A percentile compares a stretch with the other conserved stretches of the same genome.
These are phyloP conservation scores for Corythaeola cristata DNA, from an alignment of 2,113 vertebrate genomes.

Conservation along the genomic window DNA sequence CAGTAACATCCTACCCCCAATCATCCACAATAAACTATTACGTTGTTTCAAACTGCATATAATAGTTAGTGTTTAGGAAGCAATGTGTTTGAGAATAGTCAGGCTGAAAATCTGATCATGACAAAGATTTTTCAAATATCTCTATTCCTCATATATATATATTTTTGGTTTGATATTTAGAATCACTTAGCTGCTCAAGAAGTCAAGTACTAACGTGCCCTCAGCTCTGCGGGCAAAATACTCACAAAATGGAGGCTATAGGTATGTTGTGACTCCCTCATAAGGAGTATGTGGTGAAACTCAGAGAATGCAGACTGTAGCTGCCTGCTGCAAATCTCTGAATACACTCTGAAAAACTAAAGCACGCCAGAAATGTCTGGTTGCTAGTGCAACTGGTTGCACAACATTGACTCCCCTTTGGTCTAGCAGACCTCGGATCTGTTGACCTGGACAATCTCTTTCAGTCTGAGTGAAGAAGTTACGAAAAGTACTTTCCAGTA, in stretches of 20 bases:
- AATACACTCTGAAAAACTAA: slow-evolving; percentile 55
- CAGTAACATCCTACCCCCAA: not conserved
- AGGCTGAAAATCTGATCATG: not conserved
- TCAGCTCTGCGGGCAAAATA: not conserved
- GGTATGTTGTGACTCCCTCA: not conserved
- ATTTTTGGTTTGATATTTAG: not conserved
- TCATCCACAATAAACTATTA: not conserved
- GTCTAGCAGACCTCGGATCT: not conserved
- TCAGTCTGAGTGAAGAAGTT: not conserved
- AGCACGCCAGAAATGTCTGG: slow-evolving; percentile 48
- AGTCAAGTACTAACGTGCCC: not conserved
- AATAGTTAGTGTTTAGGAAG: not conserved
- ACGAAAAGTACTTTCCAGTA: not conserved
- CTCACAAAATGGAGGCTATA: not conserved
- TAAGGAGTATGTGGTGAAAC: not conserved
- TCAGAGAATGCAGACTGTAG: slow-evolving; percentile 10
- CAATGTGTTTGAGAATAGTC: not conserved
- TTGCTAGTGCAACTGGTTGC: slow-evolving; percentile 54
- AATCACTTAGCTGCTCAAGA: not conserved
- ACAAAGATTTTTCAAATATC: not conserved
- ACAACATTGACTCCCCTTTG: slow-evolving; percentile 45
- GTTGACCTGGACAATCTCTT: slow-evolving; percentile 32
- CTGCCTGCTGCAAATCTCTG: slow-evolving; percentile 22
- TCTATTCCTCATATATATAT: not conserved
- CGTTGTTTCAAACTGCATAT: not conserved